Evolutionary conservation across 2,888 invertebrate genomes (phyloP), one percentile per base, ranked within the genome.

Genomic region (Dryomyza anilis): DNA sequence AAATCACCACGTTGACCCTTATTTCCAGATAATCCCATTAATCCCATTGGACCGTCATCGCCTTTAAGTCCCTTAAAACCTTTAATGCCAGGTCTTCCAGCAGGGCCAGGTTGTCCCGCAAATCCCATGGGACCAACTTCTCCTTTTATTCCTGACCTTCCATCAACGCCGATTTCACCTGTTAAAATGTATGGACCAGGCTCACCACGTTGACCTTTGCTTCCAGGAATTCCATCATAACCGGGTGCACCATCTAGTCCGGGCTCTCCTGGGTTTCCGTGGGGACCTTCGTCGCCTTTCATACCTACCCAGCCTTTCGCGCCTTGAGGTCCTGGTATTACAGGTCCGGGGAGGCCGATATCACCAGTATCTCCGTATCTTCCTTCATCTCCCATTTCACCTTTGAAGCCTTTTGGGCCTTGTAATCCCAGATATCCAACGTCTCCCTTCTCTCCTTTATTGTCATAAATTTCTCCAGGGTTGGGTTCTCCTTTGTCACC

Each of bases 261-360:
- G 64, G 83, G 79, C 10, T 76, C 74, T 33, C 93, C 93, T 5
- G 86, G 81, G 3, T 81, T 78, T 55, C 94, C 94, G 39, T 80
- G 84, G 0, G 86, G 87, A 16, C 94, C 91, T 43, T 81, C 78
- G 65, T 87, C 85, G 45, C 93, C 93, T 25, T 85, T 85, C 53
- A 87, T 81, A 33, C 93, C 94, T 1, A 85, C 82, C 69, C 86
- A 86, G 3, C 93, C 93, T 80, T 90, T 91, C 10, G 84, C 77
- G 16, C 94, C 94, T 29, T 80, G 72, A 0, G 84, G 80, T 23
- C 91, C 92, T 12, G 67, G 62, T 3, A 78, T 46, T 64, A 85
- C 78, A 8, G 76, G 77, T 45, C 89, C 88, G 6, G 83, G 80
- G 0, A 76, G 59, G n/a, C 89, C 87, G 1, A 80, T 55, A 21